Conservation (phyloP, 2,888 invertebrate genomes). For the Bruchidius siliquastri region DNA sequence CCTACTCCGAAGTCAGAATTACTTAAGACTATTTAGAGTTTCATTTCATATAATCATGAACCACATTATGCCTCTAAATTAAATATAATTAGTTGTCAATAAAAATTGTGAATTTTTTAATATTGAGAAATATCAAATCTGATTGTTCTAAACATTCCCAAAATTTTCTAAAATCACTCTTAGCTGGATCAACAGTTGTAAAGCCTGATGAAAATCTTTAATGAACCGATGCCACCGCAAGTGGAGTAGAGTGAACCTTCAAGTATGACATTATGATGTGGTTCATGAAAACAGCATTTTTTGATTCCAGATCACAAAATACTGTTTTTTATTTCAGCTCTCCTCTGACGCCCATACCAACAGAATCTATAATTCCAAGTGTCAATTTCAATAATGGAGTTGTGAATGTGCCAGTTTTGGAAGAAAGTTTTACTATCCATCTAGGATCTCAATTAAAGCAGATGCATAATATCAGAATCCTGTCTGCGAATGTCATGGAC, state of each 20-base stretch:
- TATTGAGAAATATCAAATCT: no score
- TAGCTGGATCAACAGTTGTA: no score
- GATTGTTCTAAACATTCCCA: no score
- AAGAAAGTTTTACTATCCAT: conserved; percentile 97
- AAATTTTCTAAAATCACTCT: no score
- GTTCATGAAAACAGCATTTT: background rate
- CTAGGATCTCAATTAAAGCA: conserved; percentile 97
- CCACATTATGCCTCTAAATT: background rate
- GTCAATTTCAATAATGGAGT: conserved; percentile 18
- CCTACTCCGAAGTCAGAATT: conserved; percentile 52
- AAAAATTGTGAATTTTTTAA: no score
- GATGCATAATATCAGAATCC: conserved; percentile 93
- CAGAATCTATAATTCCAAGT: conserved; percentile 21
- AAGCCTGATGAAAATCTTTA: no score
- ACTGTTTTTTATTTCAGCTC: conserved; percentile 39
- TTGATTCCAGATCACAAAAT: no score
- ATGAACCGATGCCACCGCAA: no score
- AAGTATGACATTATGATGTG: no score
- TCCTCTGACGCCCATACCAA: conserved; percentile 45
- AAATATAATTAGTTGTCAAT: no score
- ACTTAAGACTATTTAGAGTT: background rate
- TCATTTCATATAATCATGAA: background rate
- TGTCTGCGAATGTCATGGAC: conserved; percentile 80
- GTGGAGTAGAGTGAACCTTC: no score
- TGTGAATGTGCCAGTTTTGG: conserved; percentile 50